Base-by-base conservation (phyloP, 2,113 vertebrate genomes). In the Thinocorus orbignyianus region DNA sequence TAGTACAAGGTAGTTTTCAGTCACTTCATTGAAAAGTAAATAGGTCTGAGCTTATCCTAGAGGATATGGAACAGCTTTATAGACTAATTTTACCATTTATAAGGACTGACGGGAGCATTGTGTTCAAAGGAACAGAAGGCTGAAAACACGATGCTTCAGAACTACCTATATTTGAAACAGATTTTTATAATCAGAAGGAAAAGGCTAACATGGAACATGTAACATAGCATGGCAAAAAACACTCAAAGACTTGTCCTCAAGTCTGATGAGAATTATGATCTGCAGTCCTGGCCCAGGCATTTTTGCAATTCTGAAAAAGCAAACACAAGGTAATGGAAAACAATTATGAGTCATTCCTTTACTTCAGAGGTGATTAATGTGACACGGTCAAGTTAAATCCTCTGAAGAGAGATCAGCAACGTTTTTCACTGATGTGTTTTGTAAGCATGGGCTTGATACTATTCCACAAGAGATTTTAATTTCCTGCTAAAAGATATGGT, bases 401-500 rank as follows among this genome's bases (percentile, higher is more conserved):
- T 92, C 90, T 1, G 8, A 92, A 92, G 82, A 96, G 84, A 69
- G 49, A 87, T 86, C 64, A 48, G n/a, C 85, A 86, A 7, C 5
- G 17, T 87, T 94, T 88, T 92, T 89, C 51, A 82, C 55, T 88
- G 81, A 93, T 89, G 71, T 73, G 37, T 92, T 91, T 95, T 94
- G 72, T 91, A 81, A 82, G 52, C 74, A 65, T 72, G 54, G 69
- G 44, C 93, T 96, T 96, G 85, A 96, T 94, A 91, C 74, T 88
- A 79, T 93, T 96, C 85, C 82, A 90, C 69, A 86, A 69, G 76
- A 93, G 85, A 94, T 91, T 97, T 96, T 97, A 94, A 97, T 98
- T 97, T 98, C 96, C 97, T 97, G 54, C 90, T 93, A 70, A 93
- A 93, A 94, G 80, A 79, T 88, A 46, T 9, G 17, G 82, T 58